A percentile compares a stretch with the other conserved stretches of the same genome.
phyloP scores from a whole-genome alignment of 2,888 invertebrate species.

The Xanthia togata region DNA sequence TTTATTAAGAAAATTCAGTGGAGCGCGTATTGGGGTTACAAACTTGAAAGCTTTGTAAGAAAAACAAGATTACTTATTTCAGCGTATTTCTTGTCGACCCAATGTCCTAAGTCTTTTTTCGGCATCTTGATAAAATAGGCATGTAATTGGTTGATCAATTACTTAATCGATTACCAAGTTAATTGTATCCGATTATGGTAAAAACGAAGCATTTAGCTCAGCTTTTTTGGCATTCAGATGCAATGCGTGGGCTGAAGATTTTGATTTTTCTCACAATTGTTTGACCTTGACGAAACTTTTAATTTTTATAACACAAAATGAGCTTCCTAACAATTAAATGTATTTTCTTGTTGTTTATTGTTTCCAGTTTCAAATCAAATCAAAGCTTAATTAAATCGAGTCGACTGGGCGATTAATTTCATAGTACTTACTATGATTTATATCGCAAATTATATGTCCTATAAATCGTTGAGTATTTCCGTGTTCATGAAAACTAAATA shows the following conservation, averaged over 20 bases:
- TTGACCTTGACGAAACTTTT: conserved; percentile 34
- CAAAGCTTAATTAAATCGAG: conserved; percentile 7
- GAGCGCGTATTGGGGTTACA: conserved; percentile 70
- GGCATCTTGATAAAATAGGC: conserved; percentile 22
- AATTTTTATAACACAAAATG: conserved; percentile 19
- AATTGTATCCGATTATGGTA: conserved; percentile 38
- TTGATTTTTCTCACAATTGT: conserved; percentile 18
- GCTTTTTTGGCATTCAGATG: conserved; percentile 37
- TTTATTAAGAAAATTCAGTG: conserved; percentile 73
- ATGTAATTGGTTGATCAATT: conserved; percentile 38
- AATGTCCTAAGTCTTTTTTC: conserved; percentile 33
- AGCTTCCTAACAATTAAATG: conserved; percentile 10
- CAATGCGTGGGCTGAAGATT: conserved; percentile 43
- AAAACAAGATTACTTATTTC: conserved; percentile 69
- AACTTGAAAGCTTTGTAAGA: conserved; percentile 67
- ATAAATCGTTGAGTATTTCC: conserved; percentile 11
- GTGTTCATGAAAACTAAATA: neutral
- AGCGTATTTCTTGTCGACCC: conserved; percentile 27
- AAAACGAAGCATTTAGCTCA: conserved; percentile 26
- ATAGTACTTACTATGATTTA: conserved; percentile 1
- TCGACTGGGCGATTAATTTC: conserved; percentile 19
- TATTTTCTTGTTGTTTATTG: neutral
- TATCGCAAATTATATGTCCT: neutral
- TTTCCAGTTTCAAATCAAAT: neutral
- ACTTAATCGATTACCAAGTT: conserved; percentile 27